Evolutionary conservation across 1,140 invertebrate species (phyloP).

Genomic region (Helicoverpa zea): DNA sequence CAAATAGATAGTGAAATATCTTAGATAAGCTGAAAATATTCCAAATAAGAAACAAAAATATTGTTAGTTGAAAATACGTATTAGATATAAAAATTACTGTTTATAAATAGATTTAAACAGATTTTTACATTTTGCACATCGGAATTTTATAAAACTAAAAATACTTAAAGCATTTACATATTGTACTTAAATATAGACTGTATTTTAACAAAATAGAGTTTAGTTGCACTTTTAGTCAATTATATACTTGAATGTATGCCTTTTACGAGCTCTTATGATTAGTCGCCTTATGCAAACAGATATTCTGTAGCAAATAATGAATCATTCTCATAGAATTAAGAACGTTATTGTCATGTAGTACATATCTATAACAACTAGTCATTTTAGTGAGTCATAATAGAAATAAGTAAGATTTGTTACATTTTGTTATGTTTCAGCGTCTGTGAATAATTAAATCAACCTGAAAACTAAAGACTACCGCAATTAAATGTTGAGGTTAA

Average conservation of each 20-base stretch:
- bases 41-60: slow-evolving; percentile 18
- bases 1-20: slow-evolving; percentile 37
- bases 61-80: slow-evolving; percentile 3
- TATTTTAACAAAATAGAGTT: not conserved
- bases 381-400: too few species aligned
- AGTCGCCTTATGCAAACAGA: slow-evolving; percentile 6
- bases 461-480: not conserved
- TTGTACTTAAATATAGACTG: slow-evolving; percentile 16
- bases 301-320: not conserved
- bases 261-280: slow-evolving; percentile 42
- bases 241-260: slow-evolving; percentile 26
- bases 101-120: not conserved
- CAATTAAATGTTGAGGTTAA: too few species aligned
- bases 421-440: too few species aligned
- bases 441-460: too few species aligned
- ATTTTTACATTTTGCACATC: slow-evolving; percentile 41
- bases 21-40: slow-evolving; percentile 9
- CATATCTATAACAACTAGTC: too few species aligned
- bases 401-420: too few species aligned
- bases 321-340: slow-evolving; percentile 9
- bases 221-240: slow-evolving; percentile 40
- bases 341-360: not conserved
- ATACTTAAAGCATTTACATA: slow-evolving; percentile 12
- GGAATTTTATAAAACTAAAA: slow-evolving; percentile 20
- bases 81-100: not conserved